Evolutionary conservation across 2,113 vertebrate genomes (phyloP).

Genomic region (Rhipidura dahli): DNA sequence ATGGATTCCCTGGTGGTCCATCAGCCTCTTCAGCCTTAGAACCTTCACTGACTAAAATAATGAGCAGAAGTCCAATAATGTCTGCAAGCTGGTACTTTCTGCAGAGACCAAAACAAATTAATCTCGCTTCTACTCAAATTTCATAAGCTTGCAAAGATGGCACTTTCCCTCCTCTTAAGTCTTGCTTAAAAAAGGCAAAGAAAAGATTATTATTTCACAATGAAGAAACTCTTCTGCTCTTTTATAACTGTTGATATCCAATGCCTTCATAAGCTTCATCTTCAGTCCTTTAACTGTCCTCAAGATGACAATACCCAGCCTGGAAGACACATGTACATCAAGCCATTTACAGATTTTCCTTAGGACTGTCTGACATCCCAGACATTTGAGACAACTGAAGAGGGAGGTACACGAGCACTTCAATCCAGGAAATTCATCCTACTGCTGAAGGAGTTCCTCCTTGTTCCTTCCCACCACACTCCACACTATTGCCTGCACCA

Average conservation of each 20-base stretch:
- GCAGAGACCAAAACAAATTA: neutral
- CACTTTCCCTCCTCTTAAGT: neutral
- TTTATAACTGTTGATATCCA: neutral
- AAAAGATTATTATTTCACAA: neutral
- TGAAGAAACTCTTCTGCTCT: neutral
- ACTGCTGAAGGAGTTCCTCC: neutral
- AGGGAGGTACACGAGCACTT: neutral
- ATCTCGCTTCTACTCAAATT: neutral
- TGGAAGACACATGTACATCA: neutral
- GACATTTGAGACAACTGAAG: neutral
- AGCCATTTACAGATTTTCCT: neutral
- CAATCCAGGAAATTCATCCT: neutral
- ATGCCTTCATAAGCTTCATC: neutral
- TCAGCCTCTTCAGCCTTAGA: neutral
- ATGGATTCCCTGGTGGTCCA: neutral
- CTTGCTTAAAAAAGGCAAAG: neutral
- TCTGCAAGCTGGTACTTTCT: neutral
- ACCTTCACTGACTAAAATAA: neutral
- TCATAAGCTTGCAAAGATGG: neutral
- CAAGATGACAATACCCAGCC: neutral
- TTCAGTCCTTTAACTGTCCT: neutral
- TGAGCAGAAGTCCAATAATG: neutral
- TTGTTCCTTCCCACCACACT: neutral
- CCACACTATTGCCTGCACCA: neutral
- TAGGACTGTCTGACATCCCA: neutral